Percentiles rank a stretch among this genome's conserved stretches.
phyloP scores from a whole-genome alignment of 2,888 invertebrate species.

The Buathra laborator region DNA sequence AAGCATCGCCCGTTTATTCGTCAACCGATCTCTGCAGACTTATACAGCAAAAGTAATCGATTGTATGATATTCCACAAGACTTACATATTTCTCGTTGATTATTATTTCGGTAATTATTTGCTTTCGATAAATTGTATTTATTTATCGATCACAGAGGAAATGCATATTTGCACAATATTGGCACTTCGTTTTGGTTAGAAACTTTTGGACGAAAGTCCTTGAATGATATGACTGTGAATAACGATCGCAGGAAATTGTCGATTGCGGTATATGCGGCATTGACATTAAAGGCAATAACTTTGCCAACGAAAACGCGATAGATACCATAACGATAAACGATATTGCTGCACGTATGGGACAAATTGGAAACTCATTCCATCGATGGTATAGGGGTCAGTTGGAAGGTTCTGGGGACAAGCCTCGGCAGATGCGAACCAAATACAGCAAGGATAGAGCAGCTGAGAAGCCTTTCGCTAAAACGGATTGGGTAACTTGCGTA shows the following conservation, averaged over 20 bases:
- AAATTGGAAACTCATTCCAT: constrained; percentile 54
- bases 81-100: background rate
- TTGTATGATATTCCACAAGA: background rate
- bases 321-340: constrained; percentile 30
- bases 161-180: background rate
- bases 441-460: constrained; percentile 6
- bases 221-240: background rate
- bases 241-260: constrained; percentile 28
- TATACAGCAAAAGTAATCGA: background rate
- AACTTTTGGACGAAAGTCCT: constrained; percentile 6
- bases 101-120: background rate
- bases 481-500: constrained; percentile 59
- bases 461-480: constrained; percentile 52
- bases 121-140: background rate
- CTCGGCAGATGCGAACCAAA: constrained; percentile 10
- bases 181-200: background rate
- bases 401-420: constrained; percentile 15
- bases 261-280: background rate
- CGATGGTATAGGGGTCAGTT: constrained; percentile 6
- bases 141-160: background rate
- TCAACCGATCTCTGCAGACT: background rate
- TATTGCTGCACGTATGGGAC: constrained; percentile 28
- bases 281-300: constrained; percentile 16
- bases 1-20: background rate
- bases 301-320: constrained; percentile 32